These are phyloP conservation scores for Zalophus californianus DNA, from an alignment of 2,797 vertebrate species.

Conservation along the genomic window DNA sequence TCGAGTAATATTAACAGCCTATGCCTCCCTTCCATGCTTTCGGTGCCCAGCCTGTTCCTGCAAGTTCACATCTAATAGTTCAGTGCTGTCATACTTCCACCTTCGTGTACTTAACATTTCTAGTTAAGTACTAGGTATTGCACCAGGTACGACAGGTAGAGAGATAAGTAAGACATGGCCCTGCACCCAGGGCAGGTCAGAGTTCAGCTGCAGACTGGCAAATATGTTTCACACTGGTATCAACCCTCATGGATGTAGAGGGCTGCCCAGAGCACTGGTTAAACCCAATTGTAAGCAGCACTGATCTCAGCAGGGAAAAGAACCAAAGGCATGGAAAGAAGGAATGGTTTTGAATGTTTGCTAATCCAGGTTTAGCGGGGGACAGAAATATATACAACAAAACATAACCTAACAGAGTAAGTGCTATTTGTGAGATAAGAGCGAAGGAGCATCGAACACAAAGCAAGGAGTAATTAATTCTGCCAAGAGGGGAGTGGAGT, in stretches of 20 bases:
- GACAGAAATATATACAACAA: neutral
- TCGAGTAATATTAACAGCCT: neutral
- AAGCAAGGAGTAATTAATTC: conserved; percentile 12
- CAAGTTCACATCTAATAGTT: neutral
- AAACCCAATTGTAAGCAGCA: neutral
- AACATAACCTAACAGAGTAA: conserved; percentile 17
- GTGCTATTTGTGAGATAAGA: neutral
- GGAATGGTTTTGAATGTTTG: conserved; percentile 1
- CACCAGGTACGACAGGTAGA: neutral
- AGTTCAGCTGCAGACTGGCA: neutral
- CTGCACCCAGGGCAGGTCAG: neutral
- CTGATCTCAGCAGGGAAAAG: neutral
- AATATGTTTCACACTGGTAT: neutral
- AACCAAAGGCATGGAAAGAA: neutral
- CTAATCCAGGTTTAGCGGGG: neutral
- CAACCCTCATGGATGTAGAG: neutral
- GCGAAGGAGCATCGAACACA: neutral
- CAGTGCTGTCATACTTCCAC: neutral
- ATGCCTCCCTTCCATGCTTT: neutral
- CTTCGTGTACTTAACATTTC: neutral
- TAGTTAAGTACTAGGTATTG: neutral
- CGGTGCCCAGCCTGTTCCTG: neutral
- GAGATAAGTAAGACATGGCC: neutral
- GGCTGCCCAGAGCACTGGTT: neutral
- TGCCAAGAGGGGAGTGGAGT: neutral